A percentile compares a stretch with the other conserved stretches of the same genome.
Conservation (phyloP, 2,113 vertebrate genomes). For the Sebastes fasciatus region DNA sequence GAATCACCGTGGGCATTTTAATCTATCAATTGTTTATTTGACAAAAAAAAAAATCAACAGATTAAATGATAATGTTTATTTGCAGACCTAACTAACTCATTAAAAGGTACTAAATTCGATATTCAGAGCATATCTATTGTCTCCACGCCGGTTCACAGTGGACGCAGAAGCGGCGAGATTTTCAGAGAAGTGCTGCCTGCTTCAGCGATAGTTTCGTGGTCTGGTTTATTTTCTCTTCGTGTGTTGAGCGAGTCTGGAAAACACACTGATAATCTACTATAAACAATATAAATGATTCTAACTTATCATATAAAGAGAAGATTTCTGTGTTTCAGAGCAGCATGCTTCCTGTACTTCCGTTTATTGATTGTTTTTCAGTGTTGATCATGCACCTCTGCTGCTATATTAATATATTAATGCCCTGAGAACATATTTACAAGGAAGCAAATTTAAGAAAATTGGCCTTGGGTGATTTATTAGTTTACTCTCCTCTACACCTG, state of each 20-base stretch:
- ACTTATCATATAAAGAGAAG: not conserved
- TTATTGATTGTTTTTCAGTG: conserved; percentile 1
- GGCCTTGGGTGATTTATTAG: not conserved
- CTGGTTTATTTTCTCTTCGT: too few species aligned
- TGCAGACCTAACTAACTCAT: not conserved
- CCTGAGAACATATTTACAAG: too few species aligned
- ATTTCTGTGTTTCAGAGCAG: not conserved
- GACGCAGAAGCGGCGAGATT: too few species aligned
- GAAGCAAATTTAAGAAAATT: not conserved
- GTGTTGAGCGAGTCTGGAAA: too few species aligned
- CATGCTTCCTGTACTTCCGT: not conserved
- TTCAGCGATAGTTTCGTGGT: too few species aligned
- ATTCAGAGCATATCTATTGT: too few species aligned
- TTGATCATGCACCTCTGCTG: too few species aligned
- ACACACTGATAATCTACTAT: too few species aligned
- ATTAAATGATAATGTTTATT: not conserved
- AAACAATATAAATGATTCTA: not conserved
- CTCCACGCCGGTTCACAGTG: too few species aligned
- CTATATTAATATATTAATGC: too few species aligned
- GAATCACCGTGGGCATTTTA: not conserved
- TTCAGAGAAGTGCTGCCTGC: too few species aligned
- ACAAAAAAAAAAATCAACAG: not conserved
- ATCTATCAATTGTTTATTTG: not conserved
- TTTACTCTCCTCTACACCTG: not conserved
- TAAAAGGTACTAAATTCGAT: too few species aligned